Evolutionary conservation across 2,113 vertebrate species (phyloP).

Genomic region (Rhabdornis inornatus): DNA sequence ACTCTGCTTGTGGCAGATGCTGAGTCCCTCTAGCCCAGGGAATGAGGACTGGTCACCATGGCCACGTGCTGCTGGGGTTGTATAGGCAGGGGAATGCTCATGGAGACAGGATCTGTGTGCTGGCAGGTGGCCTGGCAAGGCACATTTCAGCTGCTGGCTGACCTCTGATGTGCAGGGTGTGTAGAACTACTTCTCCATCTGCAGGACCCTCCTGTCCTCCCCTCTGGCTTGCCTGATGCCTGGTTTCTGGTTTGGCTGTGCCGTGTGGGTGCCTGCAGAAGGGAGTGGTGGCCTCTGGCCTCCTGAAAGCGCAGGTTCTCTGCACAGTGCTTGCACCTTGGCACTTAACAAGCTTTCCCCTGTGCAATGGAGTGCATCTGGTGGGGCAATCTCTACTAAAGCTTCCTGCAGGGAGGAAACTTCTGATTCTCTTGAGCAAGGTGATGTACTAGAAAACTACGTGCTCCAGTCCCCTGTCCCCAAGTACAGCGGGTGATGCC

Average conservation of each 20-base stretch:
- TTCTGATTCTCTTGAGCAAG: not conserved
- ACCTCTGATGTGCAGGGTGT: rapidly evolving
- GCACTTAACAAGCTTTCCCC: rapidly evolving
- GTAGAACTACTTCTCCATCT: not conserved
- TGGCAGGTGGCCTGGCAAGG: not conserved
- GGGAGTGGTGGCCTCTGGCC: not conserved
- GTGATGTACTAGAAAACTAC: rapidly evolving
- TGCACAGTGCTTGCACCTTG: not conserved
- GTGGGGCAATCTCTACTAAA: not conserved
- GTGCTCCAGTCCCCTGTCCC: rapidly evolving
- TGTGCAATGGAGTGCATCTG: rapidly evolving
- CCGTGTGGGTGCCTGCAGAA: not conserved
- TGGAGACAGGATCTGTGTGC: rapidly evolving
- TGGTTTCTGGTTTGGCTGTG: not conserved
- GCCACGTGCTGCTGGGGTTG: not conserved
- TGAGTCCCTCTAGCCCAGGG: no score
- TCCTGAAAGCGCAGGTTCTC: not conserved
- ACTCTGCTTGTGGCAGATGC: rapidly evolving
- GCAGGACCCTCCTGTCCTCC: not conserved
- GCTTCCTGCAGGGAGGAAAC: rapidly evolving
- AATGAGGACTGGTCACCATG: rapidly evolving
- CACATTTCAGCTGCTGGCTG: not conserved
- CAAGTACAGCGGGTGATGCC: not conserved
- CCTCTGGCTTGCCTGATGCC: rapidly evolving
- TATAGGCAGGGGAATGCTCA: not conserved